Evolutionary conservation across 2,113 vertebrate species (phyloP), one percentile per base, ranked within the genome.

Genomic region (Corythaeola cristata): DNA sequence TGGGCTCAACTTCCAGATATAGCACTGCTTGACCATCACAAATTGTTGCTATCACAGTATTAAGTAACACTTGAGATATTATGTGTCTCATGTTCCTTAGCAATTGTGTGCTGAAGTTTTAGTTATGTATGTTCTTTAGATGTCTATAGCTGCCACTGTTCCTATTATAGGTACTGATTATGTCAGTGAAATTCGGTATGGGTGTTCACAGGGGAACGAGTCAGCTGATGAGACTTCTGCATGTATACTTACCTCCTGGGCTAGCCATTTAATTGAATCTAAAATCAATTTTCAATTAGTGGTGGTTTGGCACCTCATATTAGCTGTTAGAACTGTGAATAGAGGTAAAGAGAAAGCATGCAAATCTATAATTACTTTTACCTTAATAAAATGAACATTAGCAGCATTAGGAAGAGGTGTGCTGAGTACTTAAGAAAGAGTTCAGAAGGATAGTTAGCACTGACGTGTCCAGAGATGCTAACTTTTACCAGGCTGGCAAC

Each of bases 241-340:
- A 35, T 91, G 73, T 66, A 7, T 64, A 55, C 55, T 93, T 90
- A 50, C 88, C 78, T 94, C 93, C 50, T 73, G 79, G 91, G 45
- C 59, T 75, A 41, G 59, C 64, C 55, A 23, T 95, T 97, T 97
- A 96, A 97, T 96, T 97, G 97, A 93, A 97, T 96, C 66, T 55
- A 89, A 97, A 97, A 98, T 98, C 97, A 97, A 97, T 98, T 98
- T 98, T 97, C 93, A 97, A 97, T 98, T 98, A 98, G 89, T 89
- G 55, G 72, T 94, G 86, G 83, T 96, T 98, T 96, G 68, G 85
- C 64, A 96, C 91, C 92, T 98, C 74, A 59, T 97, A 93, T 93
- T 94, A 96, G 64, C 79, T 95, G 76, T 68, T 96, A 84, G 96
- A 97, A 94, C 91, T 82, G 71, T 96, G 91, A 97, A 84, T 82